phyloP scores from a whole-genome alignment of 2,113 vertebrate species.

The Mixornis gularis region DNA sequence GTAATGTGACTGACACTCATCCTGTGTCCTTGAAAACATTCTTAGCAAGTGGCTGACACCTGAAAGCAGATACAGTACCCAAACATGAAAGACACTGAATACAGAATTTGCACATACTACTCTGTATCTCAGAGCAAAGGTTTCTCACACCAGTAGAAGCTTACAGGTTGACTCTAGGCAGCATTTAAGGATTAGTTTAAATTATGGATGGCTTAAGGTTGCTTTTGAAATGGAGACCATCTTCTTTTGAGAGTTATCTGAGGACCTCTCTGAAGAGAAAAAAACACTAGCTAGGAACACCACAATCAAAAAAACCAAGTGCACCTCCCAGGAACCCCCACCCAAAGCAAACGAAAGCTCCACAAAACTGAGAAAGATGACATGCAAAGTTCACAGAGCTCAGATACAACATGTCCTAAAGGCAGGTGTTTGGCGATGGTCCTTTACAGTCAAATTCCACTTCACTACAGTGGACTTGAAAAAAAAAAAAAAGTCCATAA shows the following conservation, averaged over 20 bases:
- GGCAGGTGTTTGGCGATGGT: background rate
- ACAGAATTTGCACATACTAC: background rate
- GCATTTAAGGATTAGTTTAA: background rate
- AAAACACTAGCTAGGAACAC: background rate
- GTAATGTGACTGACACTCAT: background rate
- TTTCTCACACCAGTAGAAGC: background rate
- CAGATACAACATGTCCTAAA: background rate
- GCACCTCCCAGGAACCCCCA: background rate
- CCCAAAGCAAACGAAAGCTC: background rate
- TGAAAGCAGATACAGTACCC: background rate
- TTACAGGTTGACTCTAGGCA: background rate
- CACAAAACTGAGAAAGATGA: background rate
- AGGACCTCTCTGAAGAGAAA: background rate
- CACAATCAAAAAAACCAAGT: background rate
- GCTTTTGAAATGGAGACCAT: background rate
- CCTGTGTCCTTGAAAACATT: background rate
- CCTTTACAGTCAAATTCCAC: background rate
- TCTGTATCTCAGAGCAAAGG: background rate
- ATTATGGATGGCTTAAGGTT: background rate
- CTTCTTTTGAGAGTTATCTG: background rate
- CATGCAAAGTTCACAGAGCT: background rate
- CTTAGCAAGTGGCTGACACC: background rate
- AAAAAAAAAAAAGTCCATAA: accelerated
- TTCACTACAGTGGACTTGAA: background rate
- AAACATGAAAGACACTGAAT: background rate